Base-by-base conservation (phyloP, 2,888 invertebrate genomes). In the Hylaea fasciaria region DNA sequence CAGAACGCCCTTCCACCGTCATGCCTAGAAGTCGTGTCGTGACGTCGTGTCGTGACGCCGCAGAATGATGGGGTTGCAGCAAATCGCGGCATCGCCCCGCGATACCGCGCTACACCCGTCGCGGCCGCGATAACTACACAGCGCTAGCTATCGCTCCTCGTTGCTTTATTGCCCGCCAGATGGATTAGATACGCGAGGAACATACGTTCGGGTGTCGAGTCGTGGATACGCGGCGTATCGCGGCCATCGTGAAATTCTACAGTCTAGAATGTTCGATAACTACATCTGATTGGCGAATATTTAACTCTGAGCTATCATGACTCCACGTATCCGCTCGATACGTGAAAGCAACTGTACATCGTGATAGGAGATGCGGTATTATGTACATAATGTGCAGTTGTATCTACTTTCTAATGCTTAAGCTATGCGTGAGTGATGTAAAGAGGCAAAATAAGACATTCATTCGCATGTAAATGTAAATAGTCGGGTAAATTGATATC, bases 141-240 rank as follows among this genome's bases (percentile, higher is more conserved):
- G 43, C 17, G 11, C 43, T 40, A 45, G 28, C 17, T 46, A 46
- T 46, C 32, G 14, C 14, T 49, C 13, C 51, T 9, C 32, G 51
- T 22, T 45, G 39, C 13, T 53, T 53, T 53, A 53, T 53, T 35
- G 53, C 53, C 28, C 22, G 14, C 52, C 46, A 37, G 53, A 53
- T 53, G 53, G 52, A 45, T 53, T 39, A 53, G 53, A 53, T 54
- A 54, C 46, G 22, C 17, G 14, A 8, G 8, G 29, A 40, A 47
- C 46, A 54, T 40, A 54, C 16, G 28, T 53, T 46, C n/a, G 53
- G 45, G 37, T 53, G 46, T 46, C 14, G 13, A 52, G 22, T 22
- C 16, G 50, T 16, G 41, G 32, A 35, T 43, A 44, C 14, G 44
- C 51, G 14, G 41, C 17, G 11, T 50, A 53, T 44, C 44, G 35